Evolutionary conservation across 2,888 invertebrate species (phyloP).

Genomic region (Lasioglossum lativentre): DNA sequence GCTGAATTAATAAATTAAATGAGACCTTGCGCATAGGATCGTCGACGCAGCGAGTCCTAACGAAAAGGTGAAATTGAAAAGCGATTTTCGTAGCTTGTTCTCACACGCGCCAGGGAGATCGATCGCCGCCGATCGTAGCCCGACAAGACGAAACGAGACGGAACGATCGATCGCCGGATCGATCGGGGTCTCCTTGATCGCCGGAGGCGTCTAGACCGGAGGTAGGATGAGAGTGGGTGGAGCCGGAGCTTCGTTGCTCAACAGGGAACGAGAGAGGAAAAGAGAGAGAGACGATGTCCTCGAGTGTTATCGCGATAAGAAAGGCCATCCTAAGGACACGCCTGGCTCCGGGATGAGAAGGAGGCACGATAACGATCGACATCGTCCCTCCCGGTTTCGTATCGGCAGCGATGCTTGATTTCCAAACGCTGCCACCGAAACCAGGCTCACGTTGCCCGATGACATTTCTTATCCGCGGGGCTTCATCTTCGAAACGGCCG

Average conservation of each 20-base stretch:
- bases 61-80: not conserved
- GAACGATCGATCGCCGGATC: constrained; percentile 60
- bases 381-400: constrained; percentile 56
- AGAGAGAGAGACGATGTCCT: constrained; percentile 78
- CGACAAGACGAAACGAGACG: constrained; percentile 58
- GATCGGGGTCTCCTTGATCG: constrained; percentile 75
- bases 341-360: constrained; percentile 75
- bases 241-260: constrained; percentile 79
- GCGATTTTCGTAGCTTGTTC: constrained; percentile 22
- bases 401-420: constrained; percentile 57
- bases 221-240: constrained; percentile 81
- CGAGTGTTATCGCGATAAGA: constrained; percentile 83
- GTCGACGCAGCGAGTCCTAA: too few species aligned
- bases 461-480: constrained; percentile 45
- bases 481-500: constrained; percentile 13
- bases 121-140: constrained; percentile 49
- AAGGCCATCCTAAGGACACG: constrained; percentile 83
- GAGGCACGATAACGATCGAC: constrained; percentile 70
- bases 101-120: constrained; percentile 59
- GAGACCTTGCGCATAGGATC: too few species aligned
- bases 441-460: constrained; percentile 25
- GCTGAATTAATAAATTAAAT: too few species aligned
- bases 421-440: constrained; percentile 66
- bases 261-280: constrained; percentile 55
- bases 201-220: constrained; percentile 72